These are phyloP conservation scores for Stenodema calcarata DNA, from an alignment of 2,888 invertebrate species.

Conservation along the genomic window DNA sequence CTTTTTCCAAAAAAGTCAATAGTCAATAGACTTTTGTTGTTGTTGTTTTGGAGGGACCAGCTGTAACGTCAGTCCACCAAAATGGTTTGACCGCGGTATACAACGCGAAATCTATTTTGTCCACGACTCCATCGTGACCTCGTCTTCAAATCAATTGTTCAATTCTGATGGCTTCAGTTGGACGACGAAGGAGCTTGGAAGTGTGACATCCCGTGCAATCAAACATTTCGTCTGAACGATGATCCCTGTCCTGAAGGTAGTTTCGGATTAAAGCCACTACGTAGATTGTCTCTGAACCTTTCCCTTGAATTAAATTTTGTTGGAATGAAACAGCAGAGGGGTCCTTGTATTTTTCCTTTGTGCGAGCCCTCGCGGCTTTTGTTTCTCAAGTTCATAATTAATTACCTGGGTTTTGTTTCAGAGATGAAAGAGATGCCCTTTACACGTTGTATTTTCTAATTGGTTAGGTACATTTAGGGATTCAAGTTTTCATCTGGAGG, in stretches of 20 bases:
- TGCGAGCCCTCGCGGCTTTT: neutral
- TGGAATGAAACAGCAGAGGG: neutral
- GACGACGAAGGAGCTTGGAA: too few relatives aligned
- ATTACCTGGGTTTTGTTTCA: neutral
- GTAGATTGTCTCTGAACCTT: neutral
- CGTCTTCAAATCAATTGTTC: too few relatives aligned
- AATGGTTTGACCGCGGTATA: too few relatives aligned
- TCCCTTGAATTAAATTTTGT: neutral
- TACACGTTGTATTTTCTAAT: neutral
- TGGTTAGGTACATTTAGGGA: neutral
- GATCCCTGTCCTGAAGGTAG: too few relatives aligned
- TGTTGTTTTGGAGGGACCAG: neutral
- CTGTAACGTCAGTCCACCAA: too few relatives aligned
- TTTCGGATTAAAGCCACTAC: neutral
- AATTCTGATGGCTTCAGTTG: too few relatives aligned
- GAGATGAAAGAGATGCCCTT: neutral
- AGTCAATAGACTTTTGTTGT: too few relatives aligned
- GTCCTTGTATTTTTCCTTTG: neutral
- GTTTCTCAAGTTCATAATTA: neutral
- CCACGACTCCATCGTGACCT: too few relatives aligned
- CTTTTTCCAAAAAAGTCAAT: neutral
- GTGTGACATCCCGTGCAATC: too few relatives aligned
- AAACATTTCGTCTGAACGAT: too few relatives aligned
- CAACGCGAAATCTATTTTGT: too few relatives aligned
- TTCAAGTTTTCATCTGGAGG: neutral